These are phyloP conservation scores for Alethe castanea DNA, from an alignment of 2,113 vertebrate genomes.

Conservation along the genomic window DNA sequence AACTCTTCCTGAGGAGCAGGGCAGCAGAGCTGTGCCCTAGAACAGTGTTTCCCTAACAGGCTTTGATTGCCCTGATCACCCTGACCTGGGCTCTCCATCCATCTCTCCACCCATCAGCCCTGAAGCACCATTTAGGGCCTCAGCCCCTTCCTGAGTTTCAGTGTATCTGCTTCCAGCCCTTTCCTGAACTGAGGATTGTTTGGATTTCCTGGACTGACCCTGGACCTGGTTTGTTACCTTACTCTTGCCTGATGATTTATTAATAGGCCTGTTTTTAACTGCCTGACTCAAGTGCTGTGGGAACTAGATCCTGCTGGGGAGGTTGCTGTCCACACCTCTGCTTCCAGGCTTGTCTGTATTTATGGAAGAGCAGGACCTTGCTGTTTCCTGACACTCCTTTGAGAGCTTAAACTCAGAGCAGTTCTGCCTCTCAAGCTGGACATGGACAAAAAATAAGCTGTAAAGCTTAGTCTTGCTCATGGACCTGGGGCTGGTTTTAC, in stretches of 20 bases:
- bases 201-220: background rate
- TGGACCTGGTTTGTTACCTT: background rate
- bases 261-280: background rate
- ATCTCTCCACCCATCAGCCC: background rate
- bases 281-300: background rate
- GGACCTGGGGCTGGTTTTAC: background rate
- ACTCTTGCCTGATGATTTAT: background rate
- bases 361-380: background rate
- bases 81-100: background rate
- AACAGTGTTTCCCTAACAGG: background rate
- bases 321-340: background rate
- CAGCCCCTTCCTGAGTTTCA: background rate
- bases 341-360: background rate
- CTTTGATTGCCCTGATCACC: background rate
- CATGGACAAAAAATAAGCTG: background rate
- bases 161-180: background rate
- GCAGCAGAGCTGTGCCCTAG: background rate
- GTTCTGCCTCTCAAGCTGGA: background rate
- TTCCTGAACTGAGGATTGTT: background rate
- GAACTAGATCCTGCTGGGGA: background rate
- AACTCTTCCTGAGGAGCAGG: background rate
- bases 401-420: background rate
- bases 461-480: fast-evolving
- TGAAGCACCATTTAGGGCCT: background rate
- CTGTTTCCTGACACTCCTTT: background rate